Percentiles rank a stretch among this genome's conserved stretches.
These are phyloP conservation scores for Trachelus tabidus DNA, from an alignment of 2,888 invertebrate genomes.

Conservation along the genomic window DNA sequence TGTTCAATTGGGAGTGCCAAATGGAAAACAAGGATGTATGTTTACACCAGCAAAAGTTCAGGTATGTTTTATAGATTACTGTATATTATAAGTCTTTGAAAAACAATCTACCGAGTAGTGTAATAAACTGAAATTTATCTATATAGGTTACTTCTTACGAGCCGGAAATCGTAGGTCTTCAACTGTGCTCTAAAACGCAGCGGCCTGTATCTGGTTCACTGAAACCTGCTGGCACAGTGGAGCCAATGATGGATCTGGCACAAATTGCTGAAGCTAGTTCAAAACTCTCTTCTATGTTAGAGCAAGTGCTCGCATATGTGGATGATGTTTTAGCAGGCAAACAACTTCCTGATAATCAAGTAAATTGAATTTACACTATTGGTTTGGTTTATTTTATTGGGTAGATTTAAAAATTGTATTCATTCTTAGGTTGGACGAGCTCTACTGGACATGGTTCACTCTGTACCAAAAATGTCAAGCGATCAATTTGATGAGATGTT, in stretches of 20 bases:
- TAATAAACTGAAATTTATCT: background rate
- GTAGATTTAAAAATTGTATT: background rate
- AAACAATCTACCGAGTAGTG: background rate
- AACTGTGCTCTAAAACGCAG: slow-evolving; percentile 85
- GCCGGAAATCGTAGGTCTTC: slow-evolving; percentile 87
- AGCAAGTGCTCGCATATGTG: slow-evolving; percentile 85
- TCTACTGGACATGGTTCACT: slow-evolving; percentile 89
- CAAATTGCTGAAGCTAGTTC: slow-evolving; percentile 89
- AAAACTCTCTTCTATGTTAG: slow-evolving; percentile 81
- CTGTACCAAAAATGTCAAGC: slow-evolving; percentile 89
- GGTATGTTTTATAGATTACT: slow-evolving; percentile 36
- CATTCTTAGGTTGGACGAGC: slow-evolving; percentile 77
- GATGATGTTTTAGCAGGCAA: slow-evolving; percentile 91
- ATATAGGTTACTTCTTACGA: slow-evolving; percentile 83
- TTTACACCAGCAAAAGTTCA: slow-evolving; percentile 95
- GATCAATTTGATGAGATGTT: slow-evolving; percentile 95
- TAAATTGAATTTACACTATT: slow-evolving; percentile 20
- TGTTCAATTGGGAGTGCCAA: slow-evolving; percentile 93
- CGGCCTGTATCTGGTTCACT: slow-evolving; percentile 61
- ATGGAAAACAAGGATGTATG: slow-evolving; percentile 93
- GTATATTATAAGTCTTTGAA: background rate
- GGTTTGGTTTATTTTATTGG: background rate
- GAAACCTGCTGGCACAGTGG: slow-evolving; percentile 72
- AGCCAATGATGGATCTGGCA: slow-evolving; percentile 78
- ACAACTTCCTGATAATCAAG: slow-evolving; percentile 80